Evolutionary conservation across 2,888 invertebrate genomes (phyloP).

Genomic region (Tenthredo amoena): DNA sequence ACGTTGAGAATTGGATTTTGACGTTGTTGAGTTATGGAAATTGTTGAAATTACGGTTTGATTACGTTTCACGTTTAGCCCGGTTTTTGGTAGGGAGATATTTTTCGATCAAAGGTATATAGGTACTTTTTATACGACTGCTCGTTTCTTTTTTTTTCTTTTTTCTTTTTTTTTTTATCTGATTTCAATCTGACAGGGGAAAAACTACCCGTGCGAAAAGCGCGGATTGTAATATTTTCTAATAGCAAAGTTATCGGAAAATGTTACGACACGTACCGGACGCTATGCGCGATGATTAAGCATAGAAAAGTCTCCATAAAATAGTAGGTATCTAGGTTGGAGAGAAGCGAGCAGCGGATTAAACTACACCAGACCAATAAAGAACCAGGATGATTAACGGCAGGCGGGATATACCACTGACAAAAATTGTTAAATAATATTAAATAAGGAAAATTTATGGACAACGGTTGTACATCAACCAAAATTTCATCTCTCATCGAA

Average conservation of each 20-base stretch:
- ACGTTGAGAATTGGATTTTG: constrained; percentile 37
- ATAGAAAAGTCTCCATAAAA: constrained; percentile 30
- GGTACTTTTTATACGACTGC: background rate
- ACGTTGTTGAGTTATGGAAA: constrained; percentile 43
- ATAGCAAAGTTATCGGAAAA: constrained; percentile 37
- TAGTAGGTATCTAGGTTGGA: background rate
- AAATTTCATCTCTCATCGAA: background rate
- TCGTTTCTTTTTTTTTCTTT: background rate
- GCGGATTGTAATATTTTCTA: constrained; percentile 20
- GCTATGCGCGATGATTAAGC: constrained; percentile 23
- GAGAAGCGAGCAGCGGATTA: background rate
- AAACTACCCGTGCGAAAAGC: background rate
- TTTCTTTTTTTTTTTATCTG: background rate
- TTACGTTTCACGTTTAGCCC: constrained; percentile 1
- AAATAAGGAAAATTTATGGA: background rate
- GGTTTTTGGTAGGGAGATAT: background rate
- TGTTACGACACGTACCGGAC: constrained; percentile 27
- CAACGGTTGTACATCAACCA: background rate
- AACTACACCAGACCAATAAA: constrained; percentile 2
- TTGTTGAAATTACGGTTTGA: constrained; percentile 33
- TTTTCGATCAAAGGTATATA: background rate
- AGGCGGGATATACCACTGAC: background rate
- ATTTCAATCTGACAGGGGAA: background rate
- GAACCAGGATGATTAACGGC: background rate
- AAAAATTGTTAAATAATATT: constrained; percentile 17